These are phyloP conservation scores for Heloderma charlesbogerti DNA, from an alignment of 2,113 vertebrate genomes.

Conservation along the genomic window DNA sequence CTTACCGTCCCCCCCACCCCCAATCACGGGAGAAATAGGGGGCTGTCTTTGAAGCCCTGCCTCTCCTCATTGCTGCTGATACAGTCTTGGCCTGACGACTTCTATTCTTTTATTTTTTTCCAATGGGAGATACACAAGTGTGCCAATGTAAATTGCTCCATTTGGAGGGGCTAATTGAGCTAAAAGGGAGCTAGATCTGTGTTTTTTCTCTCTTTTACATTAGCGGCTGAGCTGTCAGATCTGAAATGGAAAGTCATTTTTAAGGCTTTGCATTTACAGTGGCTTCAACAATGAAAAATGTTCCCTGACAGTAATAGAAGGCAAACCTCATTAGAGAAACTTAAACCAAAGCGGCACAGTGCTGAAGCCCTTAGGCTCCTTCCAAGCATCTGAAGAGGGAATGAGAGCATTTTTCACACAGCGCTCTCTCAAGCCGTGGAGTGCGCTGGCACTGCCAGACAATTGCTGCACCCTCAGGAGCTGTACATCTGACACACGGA, in stretches of 20 bases:
- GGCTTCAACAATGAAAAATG: constrained; percentile 80
- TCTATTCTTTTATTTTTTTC: neutral
- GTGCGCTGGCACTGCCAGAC: constrained; percentile 65
- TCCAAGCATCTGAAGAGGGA: constrained; percentile 75
- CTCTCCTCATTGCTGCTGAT: constrained; percentile 64
- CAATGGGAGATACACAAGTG: constrained; percentile 75
- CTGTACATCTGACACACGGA: constrained; percentile 58
- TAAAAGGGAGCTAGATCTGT: constrained; percentile 76
- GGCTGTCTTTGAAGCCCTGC: constrained; percentile 11
- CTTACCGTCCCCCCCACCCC: neutral
- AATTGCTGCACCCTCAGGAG: constrained; percentile 68
- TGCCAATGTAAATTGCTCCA: constrained; percentile 80
- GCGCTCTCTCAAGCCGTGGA: constrained; percentile 65
- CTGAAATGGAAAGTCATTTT: constrained; percentile 80
- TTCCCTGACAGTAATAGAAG: constrained; percentile 81
- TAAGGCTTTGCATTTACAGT: constrained; percentile 78
- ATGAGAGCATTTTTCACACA: constrained; percentile 76
- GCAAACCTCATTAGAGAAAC: constrained; percentile 82
- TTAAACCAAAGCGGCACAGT: constrained; percentile 78
- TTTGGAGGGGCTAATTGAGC: constrained; percentile 80
- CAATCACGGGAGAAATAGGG: neutral
- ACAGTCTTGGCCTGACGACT: constrained; percentile 65
- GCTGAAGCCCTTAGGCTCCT: constrained; percentile 77
- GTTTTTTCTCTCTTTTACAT: constrained; percentile 76
- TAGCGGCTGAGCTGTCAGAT: constrained; percentile 79